These are phyloP conservation scores for Drosophila differens DNA, from an alignment of 2,888 invertebrate genomes.

Conservation along the genomic window DNA sequence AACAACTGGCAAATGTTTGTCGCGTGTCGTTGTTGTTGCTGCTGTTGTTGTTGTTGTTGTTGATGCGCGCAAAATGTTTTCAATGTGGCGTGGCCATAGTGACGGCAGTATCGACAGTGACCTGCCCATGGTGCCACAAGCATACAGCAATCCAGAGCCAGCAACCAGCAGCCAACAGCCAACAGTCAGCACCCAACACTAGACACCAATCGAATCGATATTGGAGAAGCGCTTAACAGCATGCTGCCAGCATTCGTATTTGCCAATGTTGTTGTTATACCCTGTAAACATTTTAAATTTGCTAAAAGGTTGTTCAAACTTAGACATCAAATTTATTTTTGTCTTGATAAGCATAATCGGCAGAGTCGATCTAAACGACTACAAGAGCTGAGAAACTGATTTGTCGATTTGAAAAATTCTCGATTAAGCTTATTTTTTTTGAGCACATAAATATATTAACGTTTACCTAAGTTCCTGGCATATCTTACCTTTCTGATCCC, in stretches of 20 bases:
- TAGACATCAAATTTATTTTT: background rate
- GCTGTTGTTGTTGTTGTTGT: conserved; percentile 26
- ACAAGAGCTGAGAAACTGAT: background rate
- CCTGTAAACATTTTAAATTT: conserved; percentile 1
- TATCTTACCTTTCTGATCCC: background rate
- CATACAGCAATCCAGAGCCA: background rate
- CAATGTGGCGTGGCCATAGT: conserved; percentile 52
- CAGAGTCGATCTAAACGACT: background rate
- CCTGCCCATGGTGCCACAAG: conserved; percentile 35
- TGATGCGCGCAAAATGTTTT: conserved; percentile 75
- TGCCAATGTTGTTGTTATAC: conserved; percentile 30
- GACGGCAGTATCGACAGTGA: conserved; percentile 34
- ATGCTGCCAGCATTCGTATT: conserved; percentile 59
- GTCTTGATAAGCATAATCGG: background rate
- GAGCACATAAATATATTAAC: background rate
- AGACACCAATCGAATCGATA: conserved; percentile 61
- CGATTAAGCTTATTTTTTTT: too few species aligned
- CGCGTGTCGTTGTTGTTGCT: conserved; percentile 57
- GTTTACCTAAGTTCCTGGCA: background rate
- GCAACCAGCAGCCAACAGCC: background rate
- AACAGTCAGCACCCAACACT: conserved; percentile 23
- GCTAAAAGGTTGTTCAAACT: background rate
- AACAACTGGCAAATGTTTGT: conserved; percentile 68
- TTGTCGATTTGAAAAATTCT: background rate
- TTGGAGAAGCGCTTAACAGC: conserved; percentile 53